These are phyloP conservation scores for Drosophila takahashii DNA, from an alignment of 1,140 invertebrate species.

Conservation along the genomic window DNA sequence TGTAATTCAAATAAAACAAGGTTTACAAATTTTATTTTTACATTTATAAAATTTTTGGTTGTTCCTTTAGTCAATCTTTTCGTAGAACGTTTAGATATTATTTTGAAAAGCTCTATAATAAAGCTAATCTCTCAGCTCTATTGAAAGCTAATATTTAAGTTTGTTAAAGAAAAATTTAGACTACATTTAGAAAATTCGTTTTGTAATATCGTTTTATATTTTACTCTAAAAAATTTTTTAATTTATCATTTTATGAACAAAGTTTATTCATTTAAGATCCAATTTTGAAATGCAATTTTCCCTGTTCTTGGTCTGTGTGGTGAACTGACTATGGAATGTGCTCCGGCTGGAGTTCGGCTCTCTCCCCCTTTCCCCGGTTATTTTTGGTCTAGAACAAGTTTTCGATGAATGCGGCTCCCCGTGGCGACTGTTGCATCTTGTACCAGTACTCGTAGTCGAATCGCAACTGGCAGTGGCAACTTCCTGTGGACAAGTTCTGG, in stretches of 20 bases:
- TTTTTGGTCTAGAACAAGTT: slow-evolving; percentile 64
- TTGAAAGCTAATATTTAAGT: no score
- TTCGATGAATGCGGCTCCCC: slow-evolving; percentile 45
- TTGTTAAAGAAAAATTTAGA: no score
- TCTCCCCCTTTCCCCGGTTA: slow-evolving; percentile 24
- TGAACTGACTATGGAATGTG: slow-evolving; percentile 55
- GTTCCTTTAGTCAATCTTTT: no score
- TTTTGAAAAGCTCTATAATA: no score
- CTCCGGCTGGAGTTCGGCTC: slow-evolving; percentile 44
- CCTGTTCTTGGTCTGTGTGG: slow-evolving; percentile 8
- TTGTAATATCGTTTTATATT: no score
- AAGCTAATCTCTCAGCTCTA: no score
- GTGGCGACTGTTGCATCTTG: slow-evolving; percentile 52
- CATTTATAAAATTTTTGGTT: no score
- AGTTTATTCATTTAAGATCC: background rate
- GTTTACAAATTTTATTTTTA: no score
- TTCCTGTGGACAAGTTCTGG: slow-evolving; percentile 70
- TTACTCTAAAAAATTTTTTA: no score
- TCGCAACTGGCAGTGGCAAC: slow-evolving; percentile 68
- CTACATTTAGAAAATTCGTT: no score
- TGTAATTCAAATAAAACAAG: background rate
- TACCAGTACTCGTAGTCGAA: slow-evolving; percentile 25
- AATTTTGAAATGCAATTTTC: slow-evolving; percentile 24
- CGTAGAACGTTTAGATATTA: no score
- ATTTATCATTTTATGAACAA: no score